Conservation (phyloP, 1,140 invertebrate genomes). For the Triops longicaudatus region DNA sequence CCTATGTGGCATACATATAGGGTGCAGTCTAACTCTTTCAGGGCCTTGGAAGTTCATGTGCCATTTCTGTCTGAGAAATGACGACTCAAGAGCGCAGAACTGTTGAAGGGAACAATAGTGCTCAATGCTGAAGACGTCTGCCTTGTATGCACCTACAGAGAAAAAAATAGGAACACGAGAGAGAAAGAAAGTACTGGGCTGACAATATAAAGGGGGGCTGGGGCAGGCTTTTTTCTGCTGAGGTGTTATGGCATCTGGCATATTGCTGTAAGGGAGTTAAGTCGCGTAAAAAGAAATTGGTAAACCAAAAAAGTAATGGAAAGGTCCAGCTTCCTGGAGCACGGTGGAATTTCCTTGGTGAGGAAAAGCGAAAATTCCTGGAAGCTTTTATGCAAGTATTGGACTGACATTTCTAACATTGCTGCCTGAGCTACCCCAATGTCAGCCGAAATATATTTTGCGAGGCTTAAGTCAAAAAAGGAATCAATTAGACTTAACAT, state of each 20-base stretch:
- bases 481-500: not conserved
- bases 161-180: not conserved
- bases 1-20: not conserved
- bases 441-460: not conserved
- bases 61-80: not conserved
- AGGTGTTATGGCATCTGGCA: conserved; percentile 7
- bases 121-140: not conserved
- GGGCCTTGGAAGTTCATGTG: not conserved
- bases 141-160: not conserved
- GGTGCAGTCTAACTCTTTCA: not conserved
- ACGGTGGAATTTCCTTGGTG: not conserved
- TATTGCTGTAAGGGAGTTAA: not conserved
- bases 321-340: not conserved
- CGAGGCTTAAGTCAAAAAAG: not conserved
- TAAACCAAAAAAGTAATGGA: not conserved
- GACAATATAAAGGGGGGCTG: not conserved
- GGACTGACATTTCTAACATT: conserved; percentile 12
- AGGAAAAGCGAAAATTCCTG: not conserved
- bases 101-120: not conserved
- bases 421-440: not conserved
- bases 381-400: conserved; percentile 1
- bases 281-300: not conserved
- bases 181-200: not conserved
- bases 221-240: not conserved
- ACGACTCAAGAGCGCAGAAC: not conserved